Base-by-base conservation (phyloP, 2,888 invertebrate species). In the Mythimna albipuncta region DNA sequence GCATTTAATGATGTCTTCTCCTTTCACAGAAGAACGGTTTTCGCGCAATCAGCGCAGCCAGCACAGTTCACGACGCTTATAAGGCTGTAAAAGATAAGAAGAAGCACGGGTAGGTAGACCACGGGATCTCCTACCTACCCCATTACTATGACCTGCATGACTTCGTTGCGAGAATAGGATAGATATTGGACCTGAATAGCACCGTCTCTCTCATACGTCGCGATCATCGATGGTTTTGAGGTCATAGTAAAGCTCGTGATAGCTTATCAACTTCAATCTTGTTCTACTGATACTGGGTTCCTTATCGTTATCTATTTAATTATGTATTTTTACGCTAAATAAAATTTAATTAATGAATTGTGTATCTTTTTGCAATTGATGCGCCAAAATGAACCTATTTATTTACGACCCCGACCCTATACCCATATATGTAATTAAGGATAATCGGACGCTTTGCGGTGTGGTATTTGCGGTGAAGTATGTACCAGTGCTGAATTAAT, bases 1-100 rank as follows among this genome's bases (percentile, higher is more conserved):
- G 13, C 5, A 44, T n/a, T 10, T 57, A 0, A 41, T 21, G 2
- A 26, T 13, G 1, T 0, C 1, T 61, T 61, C 69, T 66, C 19
- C 16, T 67, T 84, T 72, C 50, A 26, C 79, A 85, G 85, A 85
- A 72, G 59, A 80, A 62, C 59, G 80, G 83, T n/a, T 41, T 80
- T 1, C 47, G 82, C 0, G 79, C 65, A 11, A 26, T 85, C 7
- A 82, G 69, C 6, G 79, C 82, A 13, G 85, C 81, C 7, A 82
- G 85, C 9, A 71, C 77, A 10, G 75, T 38, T 9, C 85, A 82
- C 52, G 74, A 77, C n/a, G 81, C 68, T 5, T 81, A 84, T 62
- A 62, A 81, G 9, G 74, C 78, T 38, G 1, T 79, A 3, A 76
- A 84, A 52, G 1, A 82, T 10, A 82, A 72, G 35, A 82, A 72